Base-by-base conservation (phyloP, 2,888 invertebrate genomes). In the Cyrtodaria siliqua region DNA sequence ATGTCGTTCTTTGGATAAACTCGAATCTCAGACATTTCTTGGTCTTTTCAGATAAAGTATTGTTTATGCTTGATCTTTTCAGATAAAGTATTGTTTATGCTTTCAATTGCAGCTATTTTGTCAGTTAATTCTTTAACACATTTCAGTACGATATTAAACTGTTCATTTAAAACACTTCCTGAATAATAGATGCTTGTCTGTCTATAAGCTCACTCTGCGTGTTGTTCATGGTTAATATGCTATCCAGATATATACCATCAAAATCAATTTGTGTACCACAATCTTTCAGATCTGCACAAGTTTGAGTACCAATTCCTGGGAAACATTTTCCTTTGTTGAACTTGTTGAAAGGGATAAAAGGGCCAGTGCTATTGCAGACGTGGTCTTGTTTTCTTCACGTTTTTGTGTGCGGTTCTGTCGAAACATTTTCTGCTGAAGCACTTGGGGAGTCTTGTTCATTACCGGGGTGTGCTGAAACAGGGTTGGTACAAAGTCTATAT, bases 401-500 rank as follows among this genome's bases (percentile, higher is more conserved):
- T 27, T 12, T 26, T 27, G 2, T 16, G 26, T 27, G 3, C 52
- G 23, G 6, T 52, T 6, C 12, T 52, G 52, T 24, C 52, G 3
- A 16, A 16, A 6, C 27, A 14, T 14, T 24, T 16, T 24, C 20
- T 20, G 20, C 29, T 29, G 24, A 18, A 55, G 23, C 9, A 29
- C 29, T 20, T 52, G 23, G 16, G 52, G 52, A 4, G 52, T n/a
- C 23, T 52, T 52, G 3, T 52, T 20, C 18, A 23, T 2, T 6
- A 52, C 23, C 8, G 52, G 14, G 3, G 26, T 52, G 55, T 55
- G 29, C 27, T 29, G 24, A 12, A 55, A 55, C 14, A 55, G 24
- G 55, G 55, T 29, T 55, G 55, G 55, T 12, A n/a, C 55, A 55
- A 26, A 55, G 18, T 55, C 55, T n/a, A 55, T 18, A 55, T 55